Percentiles rank a stretch among this genome's conserved stretches.
Evolutionary conservation across 1,140 invertebrate genomes (phyloP).

Genomic region (Eriocheir sinensis): DNA sequence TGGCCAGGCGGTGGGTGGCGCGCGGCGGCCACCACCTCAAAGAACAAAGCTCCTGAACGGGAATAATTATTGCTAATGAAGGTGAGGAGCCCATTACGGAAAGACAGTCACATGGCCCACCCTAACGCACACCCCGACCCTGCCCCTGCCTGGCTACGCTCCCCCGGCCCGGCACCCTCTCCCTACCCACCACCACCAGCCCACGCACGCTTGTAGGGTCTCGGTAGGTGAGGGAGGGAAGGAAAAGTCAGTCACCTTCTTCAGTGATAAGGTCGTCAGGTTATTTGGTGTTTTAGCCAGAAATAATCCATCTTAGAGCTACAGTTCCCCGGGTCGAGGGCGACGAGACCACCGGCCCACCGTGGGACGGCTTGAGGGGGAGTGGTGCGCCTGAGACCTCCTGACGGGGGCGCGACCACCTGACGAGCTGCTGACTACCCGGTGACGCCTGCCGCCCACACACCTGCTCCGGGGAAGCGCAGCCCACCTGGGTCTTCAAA

Average conservation of each 20-base stretch:
- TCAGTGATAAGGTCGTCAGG: slow-evolving; percentile 4
- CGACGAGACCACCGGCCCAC: background rate
- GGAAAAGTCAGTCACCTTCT: background rate
- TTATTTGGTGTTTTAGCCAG: slow-evolving; percentile 4
- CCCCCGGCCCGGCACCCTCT: background rate
- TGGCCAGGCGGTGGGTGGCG: background rate
- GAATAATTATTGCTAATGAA: slow-evolving; percentile 26
- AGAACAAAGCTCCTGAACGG: slow-evolving; percentile 8
- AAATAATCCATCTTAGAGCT: background rate
- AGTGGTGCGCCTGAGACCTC: background rate
- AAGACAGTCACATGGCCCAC: background rate
- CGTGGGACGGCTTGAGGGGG: background rate
- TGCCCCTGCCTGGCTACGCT: background rate
- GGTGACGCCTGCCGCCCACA: background rate
- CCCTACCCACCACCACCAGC: background rate
- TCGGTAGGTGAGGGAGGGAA: background rate
- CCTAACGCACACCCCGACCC: background rate
- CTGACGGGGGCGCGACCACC: background rate
- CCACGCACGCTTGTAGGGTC: background rate
- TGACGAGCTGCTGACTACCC: slow-evolving; percentile 8
- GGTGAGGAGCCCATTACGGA: background rate
- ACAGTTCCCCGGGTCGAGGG: background rate
- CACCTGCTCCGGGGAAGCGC: background rate
- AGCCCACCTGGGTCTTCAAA: background rate
- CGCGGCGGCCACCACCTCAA: background rate